Base-by-base conservation (phyloP, 2,113 vertebrate genomes). In the Chionodraco myersi region DNA sequence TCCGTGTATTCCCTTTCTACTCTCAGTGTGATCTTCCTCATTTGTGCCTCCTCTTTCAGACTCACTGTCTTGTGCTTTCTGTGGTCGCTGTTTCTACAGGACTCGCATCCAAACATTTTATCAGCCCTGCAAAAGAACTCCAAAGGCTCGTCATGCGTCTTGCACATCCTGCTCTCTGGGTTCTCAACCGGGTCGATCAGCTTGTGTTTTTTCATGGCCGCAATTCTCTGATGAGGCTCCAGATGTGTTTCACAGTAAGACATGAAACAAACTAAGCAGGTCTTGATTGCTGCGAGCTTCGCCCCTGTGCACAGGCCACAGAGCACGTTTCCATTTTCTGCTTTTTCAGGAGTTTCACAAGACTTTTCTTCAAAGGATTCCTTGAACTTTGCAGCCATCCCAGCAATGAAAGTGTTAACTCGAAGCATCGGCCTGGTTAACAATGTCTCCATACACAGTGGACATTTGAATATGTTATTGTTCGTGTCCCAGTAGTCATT, bases 191-290 rank as follows among this genome's bases (percentile, higher is more conserved):
- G 78, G 7, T 64, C 5, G 61, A 91, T 92, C 21, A 92, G 76
- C 66, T 75, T 88, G 84, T 91, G 92, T 44, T 83, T 92, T 75
- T 70, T 88, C 30, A 92, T 59, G 21, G 26, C 44, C 5, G 36
- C 0, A n/a, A 34, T 0, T 10, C 1, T 88, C 57, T 21, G 69
- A 74, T 93, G 92, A 58, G 69, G 89, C 78, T 85, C 47, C 13
- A 92, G 73, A 69, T 91, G 90, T 56, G 11, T 68, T 18, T 76
- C n/a, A 61, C 91, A 92, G 57, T 44, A 92, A 26, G 90, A 91
- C 16, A 2, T 47, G 13, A 88, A 68, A 56, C 90, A 92, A 62
- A 82, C 79, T 15, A 91, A 85, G 62, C 91, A 93, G 41, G 90
- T 91, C 72, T 88, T 90, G 4, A 80, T 0, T 13, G 91, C 91